A percentile compares a stretch with the other conserved stretches of the same genome.
phyloP scores from a whole-genome alignment of 1,140 invertebrate genomes.

The Mya arenaria region DNA sequence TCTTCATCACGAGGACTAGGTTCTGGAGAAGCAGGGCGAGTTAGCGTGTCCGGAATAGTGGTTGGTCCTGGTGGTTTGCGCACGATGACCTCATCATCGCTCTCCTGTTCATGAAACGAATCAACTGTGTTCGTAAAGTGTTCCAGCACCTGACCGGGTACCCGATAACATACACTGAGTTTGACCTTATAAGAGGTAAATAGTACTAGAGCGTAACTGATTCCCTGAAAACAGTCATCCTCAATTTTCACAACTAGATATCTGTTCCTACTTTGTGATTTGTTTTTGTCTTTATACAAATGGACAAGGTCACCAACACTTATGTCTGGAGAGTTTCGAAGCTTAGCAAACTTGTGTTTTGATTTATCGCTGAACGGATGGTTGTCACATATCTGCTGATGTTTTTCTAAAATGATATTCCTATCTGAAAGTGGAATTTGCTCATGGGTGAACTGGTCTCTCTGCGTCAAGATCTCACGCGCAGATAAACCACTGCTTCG shows the following conservation, averaged over 20 bases:
- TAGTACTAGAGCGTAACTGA: slow-evolving; percentile 16
- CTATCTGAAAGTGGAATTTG: slow-evolving; percentile 43
- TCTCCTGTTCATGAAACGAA: too few relatives aligned
- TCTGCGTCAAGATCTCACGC: slow-evolving; percentile 31
- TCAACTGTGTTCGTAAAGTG: too few relatives aligned
- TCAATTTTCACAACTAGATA: slow-evolving; percentile 32
- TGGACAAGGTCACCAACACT: slow-evolving; percentile 54
- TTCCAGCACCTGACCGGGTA: too few relatives aligned
- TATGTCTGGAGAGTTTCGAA: not conserved
- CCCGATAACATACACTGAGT: slow-evolving; percentile 30
- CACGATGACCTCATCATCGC: too few relatives aligned
- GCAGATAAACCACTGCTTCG: not conserved
- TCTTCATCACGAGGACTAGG: too few relatives aligned
- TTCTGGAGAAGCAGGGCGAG: too few relatives aligned
- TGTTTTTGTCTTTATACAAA: slow-evolving; percentile 42
- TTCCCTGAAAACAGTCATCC: slow-evolving; percentile 44
- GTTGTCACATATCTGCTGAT: slow-evolving; percentile 5
- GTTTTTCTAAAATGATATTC: slow-evolving; percentile 25
- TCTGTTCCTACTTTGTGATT: slow-evolving; percentile 1
- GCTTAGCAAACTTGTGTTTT: not conserved
- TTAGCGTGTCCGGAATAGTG: too few relatives aligned
- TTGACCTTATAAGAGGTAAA: slow-evolving; percentile 50
- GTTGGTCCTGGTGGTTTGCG: too few relatives aligned
- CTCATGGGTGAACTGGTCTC: slow-evolving; percentile 41
- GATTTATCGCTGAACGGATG: slow-evolving; percentile 44